phyloP scores from a whole-genome alignment of 2,797 vertebrate genomes.

The Chrosomus eos region DNA sequence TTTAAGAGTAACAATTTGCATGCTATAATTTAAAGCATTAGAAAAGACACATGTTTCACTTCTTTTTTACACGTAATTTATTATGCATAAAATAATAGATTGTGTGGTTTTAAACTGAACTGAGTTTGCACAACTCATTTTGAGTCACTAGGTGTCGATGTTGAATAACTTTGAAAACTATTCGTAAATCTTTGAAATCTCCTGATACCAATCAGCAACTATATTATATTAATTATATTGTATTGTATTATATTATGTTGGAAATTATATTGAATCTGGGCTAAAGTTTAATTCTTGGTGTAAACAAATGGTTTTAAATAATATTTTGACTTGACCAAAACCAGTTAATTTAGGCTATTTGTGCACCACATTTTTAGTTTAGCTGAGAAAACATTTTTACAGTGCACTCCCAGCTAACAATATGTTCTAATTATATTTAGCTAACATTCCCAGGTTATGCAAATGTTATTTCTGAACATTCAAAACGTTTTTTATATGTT shows the following conservation, averaged over 20 bases:
- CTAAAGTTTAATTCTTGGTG: not conserved
- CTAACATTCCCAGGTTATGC: too few species aligned
- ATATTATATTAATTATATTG: not conserved
- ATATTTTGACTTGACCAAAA: too few species aligned
- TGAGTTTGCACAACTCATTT: not conserved
- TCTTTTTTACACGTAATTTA: not conserved
- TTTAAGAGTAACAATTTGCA: not conserved
- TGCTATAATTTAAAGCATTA: not conserved
- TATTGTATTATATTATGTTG: not conserved
- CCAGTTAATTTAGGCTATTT: too few species aligned
- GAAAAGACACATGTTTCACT: not conserved
- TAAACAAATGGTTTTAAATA: not conserved
- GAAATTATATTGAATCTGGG: not conserved
- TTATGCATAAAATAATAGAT: not conserved
- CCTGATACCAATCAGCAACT: not conserved
- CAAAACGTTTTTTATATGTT: too few species aligned
- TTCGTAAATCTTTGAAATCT: not conserved
- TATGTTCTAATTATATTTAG: too few species aligned
- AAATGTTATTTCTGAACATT: too few species aligned
- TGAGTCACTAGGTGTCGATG: slow-evolving; percentile 28
- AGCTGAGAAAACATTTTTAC: too few species aligned
- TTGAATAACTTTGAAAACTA: slow-evolving; percentile 2
- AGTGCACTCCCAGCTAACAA: too few species aligned
- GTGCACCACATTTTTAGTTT: too few species aligned
- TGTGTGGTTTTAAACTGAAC: not conserved